phyloP scores from a whole-genome alignment of 2,113 vertebrate species.

The Chloropsis cyanopogon region DNA sequence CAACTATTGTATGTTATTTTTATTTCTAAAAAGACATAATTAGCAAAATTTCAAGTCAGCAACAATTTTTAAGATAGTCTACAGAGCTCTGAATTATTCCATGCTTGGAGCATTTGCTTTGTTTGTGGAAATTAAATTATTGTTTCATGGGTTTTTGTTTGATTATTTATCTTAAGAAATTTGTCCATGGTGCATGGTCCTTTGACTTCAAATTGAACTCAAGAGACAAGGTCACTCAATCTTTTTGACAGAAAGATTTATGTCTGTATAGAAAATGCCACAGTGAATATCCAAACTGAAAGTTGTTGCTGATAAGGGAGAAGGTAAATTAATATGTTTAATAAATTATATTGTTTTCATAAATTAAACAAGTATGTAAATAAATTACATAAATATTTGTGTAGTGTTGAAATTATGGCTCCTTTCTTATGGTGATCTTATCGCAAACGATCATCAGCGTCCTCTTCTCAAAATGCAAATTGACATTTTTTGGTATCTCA shows the following conservation, averaged over 20 bases:
- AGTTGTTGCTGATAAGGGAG: not conserved
- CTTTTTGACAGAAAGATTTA: conserved; percentile 18
- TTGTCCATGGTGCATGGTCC: not conserved
- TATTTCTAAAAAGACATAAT: conserved; percentile 3
- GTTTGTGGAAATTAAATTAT: not conserved
- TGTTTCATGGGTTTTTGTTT: not conserved
- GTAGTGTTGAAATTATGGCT: not conserved
- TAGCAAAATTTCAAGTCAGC: not conserved
- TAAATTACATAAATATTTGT: not conserved
- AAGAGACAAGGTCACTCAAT: not conserved
- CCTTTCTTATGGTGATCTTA: not conserved
- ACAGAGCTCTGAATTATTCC: not conserved
- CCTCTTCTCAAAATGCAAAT: not conserved
- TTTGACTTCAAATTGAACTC: conserved; percentile 22
- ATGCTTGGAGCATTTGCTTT: not conserved
- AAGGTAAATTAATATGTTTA: not conserved
- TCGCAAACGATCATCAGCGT: not conserved
- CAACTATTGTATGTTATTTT: not conserved
- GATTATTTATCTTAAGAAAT: not conserved
- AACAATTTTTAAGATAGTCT: not conserved
- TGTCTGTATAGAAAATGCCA: conserved; percentile 7
- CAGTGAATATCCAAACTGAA: not conserved
- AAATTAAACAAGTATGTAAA: no score
- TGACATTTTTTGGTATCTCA: not conserved
- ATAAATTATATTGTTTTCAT: no score